Evolutionary conservation across 2,113 vertebrate genomes (phyloP).

Genomic region (Scomber scombrus): DNA sequence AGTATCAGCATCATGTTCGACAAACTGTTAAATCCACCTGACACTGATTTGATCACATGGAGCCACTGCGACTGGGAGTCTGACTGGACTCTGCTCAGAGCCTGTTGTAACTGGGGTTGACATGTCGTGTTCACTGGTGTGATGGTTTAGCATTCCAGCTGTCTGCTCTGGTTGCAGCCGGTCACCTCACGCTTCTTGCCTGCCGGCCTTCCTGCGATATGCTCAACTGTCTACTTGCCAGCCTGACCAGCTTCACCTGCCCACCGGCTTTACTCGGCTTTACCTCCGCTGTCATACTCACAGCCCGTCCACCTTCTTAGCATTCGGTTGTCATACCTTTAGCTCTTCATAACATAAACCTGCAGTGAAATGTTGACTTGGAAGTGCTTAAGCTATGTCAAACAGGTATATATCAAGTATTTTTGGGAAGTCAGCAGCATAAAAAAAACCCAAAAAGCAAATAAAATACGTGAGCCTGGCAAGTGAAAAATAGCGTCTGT

Average conservation of each 20-base stretch:
- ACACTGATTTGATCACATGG: not conserved
- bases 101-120: slow-evolving; percentile 36
- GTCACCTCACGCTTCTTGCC: slow-evolving; percentile 56
- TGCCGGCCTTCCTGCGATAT: slow-evolving; percentile 34
- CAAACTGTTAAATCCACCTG: not conserved
- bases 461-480: slow-evolving; percentile 23
- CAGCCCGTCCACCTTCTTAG: not conserved
- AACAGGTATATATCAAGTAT: not conserved
- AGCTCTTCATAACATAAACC: not conserved
- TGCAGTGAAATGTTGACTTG: not conserved
- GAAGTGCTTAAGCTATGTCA: slow-evolving; percentile 14
- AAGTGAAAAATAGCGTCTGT: not conserved
- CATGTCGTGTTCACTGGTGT: slow-evolving; percentile 44
- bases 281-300: not conserved
- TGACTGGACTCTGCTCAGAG: not conserved
- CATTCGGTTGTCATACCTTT: slow-evolving; percentile 1
- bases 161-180: slow-evolving; percentile 59
- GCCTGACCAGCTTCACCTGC: not conserved
- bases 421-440: slow-evolving; percentile 1
- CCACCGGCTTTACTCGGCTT: not conserved
- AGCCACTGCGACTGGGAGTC: not conserved
- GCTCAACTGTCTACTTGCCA: slow-evolving; percentile 47
- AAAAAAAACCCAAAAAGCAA: not conserved
- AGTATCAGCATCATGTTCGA: not conserved
- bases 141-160: slow-evolving; percentile 61